A percentile compares a stretch with the other conserved stretches of the same genome.
phyloP scores from a whole-genome alignment of 2,888 invertebrate species.

The Drosophila recens region DNA sequence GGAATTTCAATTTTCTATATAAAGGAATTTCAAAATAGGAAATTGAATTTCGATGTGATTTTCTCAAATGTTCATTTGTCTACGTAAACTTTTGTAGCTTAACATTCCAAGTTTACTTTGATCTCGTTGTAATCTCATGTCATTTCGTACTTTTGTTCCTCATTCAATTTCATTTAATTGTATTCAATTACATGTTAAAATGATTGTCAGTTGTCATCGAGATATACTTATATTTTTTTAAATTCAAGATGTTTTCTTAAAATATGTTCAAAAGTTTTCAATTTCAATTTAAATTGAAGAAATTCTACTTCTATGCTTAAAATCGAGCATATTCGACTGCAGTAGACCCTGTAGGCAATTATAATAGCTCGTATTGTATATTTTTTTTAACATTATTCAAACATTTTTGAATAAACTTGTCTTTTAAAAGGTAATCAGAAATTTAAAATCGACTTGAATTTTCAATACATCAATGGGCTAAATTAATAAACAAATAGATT shows the following conservation, averaged over 20 bases:
- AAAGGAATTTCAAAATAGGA: neutral
- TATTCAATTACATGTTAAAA: slow-evolving; percentile 1
- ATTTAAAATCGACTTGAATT: neutral
- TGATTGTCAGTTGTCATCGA: neutral
- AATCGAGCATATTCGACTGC: no score
- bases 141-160: neutral
- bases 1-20: neutral
- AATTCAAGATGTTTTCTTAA: no score
- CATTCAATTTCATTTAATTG: neutral
- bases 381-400: no score
- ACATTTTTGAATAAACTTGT: neutral
- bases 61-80: slow-evolving; percentile 2
- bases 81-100: neutral
- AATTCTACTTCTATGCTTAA: no score
- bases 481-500: no score
- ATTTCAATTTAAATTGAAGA: no score
- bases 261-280: no score
- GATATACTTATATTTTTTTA: no score
- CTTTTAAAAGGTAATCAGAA: neutral
- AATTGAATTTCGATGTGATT: slow-evolving; percentile 23
- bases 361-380: no score
- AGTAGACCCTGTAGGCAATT: no score
- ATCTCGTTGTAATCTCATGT: neutral
- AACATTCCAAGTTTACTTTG: slow-evolving; percentile 13
- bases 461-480: neutral